These are phyloP conservation scores for Rhodeus uyekii DNA, from an alignment of 2,797 vertebrate species.

Conservation along the genomic window DNA sequence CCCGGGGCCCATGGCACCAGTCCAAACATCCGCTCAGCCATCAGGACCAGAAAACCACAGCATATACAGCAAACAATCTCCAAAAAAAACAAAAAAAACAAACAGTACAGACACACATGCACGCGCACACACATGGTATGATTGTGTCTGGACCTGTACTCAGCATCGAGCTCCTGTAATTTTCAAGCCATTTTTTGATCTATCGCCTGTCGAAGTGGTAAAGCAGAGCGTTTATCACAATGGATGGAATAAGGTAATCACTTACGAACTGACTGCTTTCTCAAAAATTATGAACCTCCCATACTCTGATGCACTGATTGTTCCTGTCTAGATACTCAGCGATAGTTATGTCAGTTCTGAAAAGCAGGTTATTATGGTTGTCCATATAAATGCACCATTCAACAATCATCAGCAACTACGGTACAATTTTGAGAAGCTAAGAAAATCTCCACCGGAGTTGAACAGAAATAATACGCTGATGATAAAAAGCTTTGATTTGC, in stretches of 20 bases:
- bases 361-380: conserved; percentile 34
- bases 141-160: background rate
- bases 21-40: conserved; percentile 27
- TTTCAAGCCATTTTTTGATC: conserved; percentile 36
- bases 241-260: conserved; percentile 42
- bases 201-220: conserved; percentile 1
- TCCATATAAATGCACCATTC: conserved; percentile 28
- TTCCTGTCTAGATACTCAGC: conserved; percentile 4
- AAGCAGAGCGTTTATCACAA: conserved; percentile 33
- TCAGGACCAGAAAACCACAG: conserved; percentile 13
- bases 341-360: conserved; percentile 10
- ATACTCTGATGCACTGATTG: conserved; percentile 38
- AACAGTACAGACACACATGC: no score
- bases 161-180: conserved; percentile 23
- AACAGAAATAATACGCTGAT: conserved; percentile 35
- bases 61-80: background rate
- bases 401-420: conserved; percentile 34
- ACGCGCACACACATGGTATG: background rate
- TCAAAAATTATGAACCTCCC: conserved; percentile 29
- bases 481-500: conserved; percentile 43
- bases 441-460: conserved; percentile 12
- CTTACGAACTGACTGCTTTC: conserved; percentile 27
- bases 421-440: conserved; percentile 26
- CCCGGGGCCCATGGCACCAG: conserved; percentile 58
- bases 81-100: no score